Percentiles rank a stretch among this genome's conserved stretches.
phyloP scores from a whole-genome alignment of 2,888 invertebrate species.

The Scaptomyza reducta region DNA sequence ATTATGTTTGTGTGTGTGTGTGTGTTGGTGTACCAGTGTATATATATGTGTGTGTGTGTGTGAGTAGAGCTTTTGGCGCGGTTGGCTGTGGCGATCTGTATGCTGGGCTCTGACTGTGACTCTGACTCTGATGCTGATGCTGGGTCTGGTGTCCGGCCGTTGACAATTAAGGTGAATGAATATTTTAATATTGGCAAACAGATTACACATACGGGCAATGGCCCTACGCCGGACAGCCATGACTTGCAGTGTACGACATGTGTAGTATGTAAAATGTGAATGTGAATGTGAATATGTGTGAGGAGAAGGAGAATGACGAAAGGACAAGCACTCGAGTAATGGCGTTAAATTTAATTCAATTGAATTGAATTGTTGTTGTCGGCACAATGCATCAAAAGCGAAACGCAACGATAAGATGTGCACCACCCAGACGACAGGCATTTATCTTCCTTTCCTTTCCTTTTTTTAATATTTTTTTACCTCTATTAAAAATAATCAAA shows the following conservation, averaged over 20 bases:
- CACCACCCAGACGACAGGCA: slow-evolving; percentile 5
- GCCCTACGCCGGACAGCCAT: slow-evolving; percentile 40
- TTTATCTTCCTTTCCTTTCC: too few species aligned
- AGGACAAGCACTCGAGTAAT: slow-evolving; percentile 58
- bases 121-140: slow-evolving; percentile 15
- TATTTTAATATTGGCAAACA: slow-evolving; percentile 80
- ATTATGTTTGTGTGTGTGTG: slow-evolving; percentile 55
- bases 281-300: not conserved
- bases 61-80: slow-evolving; percentile 62
- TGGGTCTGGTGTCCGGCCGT: slow-evolving; percentile 49
- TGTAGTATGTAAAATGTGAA: not conserved
- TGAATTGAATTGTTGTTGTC: slow-evolving; percentile 71
- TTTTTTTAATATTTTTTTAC: slow-evolving; percentile 6
- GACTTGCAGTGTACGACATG: slow-evolving; percentile 26
- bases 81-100: slow-evolving; percentile 54
- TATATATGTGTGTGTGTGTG: slow-evolving; percentile 25
- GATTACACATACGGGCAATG: slow-evolving; percentile 76
- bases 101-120: slow-evolving; percentile 16
- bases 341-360: slow-evolving; percentile 78
- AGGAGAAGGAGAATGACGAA: not conserved
- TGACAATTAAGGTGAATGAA: slow-evolving; percentile 79
- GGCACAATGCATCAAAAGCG: slow-evolving; percentile 67
- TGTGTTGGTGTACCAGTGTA: not conserved
- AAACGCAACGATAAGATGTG: slow-evolving; percentile 37
- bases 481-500: slow-evolving; percentile 47